Evolutionary conservation across 2,888 invertebrate genomes (phyloP).

Genomic region (Sussaba pulchella): DNA sequence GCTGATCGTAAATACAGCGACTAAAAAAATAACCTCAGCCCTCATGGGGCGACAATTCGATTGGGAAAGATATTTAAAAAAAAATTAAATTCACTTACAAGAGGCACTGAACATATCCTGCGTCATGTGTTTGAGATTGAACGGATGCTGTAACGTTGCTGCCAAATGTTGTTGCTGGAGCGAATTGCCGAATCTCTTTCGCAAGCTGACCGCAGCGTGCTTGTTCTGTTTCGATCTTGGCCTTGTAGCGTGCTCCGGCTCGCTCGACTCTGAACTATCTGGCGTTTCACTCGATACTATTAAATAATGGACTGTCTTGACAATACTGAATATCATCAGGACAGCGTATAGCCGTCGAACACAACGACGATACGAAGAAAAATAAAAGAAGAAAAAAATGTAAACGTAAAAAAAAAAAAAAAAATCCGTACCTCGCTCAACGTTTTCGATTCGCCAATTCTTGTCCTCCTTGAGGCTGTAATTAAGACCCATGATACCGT

Average conservation of each 20-base stretch:
- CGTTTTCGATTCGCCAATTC: constrained; percentile 81
- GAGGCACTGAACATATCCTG: constrained; percentile 84
- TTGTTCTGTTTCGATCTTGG: constrained; percentile 79
- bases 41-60: neutral
- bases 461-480: constrained; percentile 83
- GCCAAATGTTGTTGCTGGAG: constrained; percentile 78
- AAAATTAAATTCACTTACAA: constrained; percentile 78
- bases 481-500: constrained; percentile 81
- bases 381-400: constrained; percentile 21
- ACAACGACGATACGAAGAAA: neutral
- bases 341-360: constrained; percentile 47
- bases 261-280: constrained; percentile 82
- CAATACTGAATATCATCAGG: constrained; percentile 60
- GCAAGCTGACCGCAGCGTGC: constrained; percentile 75
- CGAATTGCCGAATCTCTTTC: constrained; percentile 82
- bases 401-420: constrained; percentile 12
- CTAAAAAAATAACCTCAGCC: neutral
- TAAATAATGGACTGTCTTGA: constrained; percentile 66
- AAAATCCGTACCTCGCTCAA: constrained; percentile 81
- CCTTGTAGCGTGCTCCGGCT: constrained; percentile 79
- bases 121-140: constrained; percentile 81
- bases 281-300: constrained; percentile 82
- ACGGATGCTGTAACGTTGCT: constrained; percentile 81
- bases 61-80: neutral
- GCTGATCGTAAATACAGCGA: constrained; percentile 66